Conservation (phyloP, 2,888 invertebrate genomes). For the Helobdella robusta region DNA sequence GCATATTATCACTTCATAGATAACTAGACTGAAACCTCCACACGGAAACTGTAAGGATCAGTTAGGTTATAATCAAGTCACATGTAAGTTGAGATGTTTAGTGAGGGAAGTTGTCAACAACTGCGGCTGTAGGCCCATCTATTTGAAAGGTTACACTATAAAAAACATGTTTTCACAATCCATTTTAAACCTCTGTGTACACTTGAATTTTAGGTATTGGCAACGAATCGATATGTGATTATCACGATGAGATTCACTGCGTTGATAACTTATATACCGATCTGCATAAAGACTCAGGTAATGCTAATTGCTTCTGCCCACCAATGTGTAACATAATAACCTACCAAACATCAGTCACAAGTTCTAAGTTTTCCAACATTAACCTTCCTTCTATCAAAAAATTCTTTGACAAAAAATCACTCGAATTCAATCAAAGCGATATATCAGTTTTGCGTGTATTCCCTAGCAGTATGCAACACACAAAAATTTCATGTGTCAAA, state of each 20-base stretch:
- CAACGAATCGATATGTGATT: slow-evolving; percentile 15
- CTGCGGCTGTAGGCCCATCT: slow-evolving; percentile 9
- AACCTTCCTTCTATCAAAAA: neutral
- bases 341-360: neutral
- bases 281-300: neutral
- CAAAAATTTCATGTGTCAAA: neutral
- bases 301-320: neutral
- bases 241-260: slow-evolving; percentile 5
- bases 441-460: neutral
- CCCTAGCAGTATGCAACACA: neutral
- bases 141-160: neutral
- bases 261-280: neutral
- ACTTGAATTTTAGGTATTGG: neutral
- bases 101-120: neutral
- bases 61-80: slow-evolving; percentile 6
- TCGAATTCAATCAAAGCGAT: neutral
- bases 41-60: slow-evolving; percentile 17
- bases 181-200: neutral
- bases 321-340: neutral
- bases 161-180: too few relatives aligned
- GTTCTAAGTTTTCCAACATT: neutral
- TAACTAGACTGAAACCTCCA: slow-evolving; percentile 5
- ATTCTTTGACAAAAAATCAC: neutral
- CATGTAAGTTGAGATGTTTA: slow-evolving; percentile 8
- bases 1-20: too few relatives aligned